Evolutionary conservation across 2,797 vertebrate species (phyloP), one percentile per base, ranked within the genome.

Genomic region (Monodelphis domestica): DNA sequence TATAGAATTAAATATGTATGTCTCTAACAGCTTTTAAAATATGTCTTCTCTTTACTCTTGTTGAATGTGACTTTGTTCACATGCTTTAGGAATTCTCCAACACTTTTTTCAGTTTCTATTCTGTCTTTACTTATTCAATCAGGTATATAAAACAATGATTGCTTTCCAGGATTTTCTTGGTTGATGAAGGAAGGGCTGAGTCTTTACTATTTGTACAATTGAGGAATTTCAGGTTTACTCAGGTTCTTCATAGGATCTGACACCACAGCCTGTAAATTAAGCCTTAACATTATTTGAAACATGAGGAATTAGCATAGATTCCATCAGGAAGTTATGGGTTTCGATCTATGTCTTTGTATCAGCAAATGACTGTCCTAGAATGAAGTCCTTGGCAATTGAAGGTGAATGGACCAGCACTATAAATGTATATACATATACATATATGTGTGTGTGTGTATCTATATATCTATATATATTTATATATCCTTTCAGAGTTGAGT

Each of bases 301-400:
- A 88, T 57, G 91, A 91, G 95, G 9, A 95, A 95, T 96, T 94
- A 45, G 54, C 57, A 78, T 1, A n/a, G 88, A 96, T 97, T 12
- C 5, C 87, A 95, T 94, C 92, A 96, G 88, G 90, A 90, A 96
- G 10, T 56, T 91, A 12, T 88, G 53, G 4, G 30, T 92, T 95
- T 89, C 94, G 95, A 55, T 95, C 78, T 1, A 92, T 96, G 9
- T 93, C 92, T 95, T 52, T 92, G 96, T 97, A 84, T 63, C 92
- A 95, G 26, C 95, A 97, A 95, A 97, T 97, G 95, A 96, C 93
- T 95, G 91, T 95, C 94, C 54, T 93, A 96, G 93, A 96, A 59
- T 89, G 94, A 96, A 95, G 93, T 95, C 94, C 55, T 96, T 97
- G 97, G 94, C 55, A 95, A 90, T 88, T 45, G 89, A 94, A 93